Conservation (phyloP, 2,113 vertebrate species). For the Takifugu flavidus region DNA sequence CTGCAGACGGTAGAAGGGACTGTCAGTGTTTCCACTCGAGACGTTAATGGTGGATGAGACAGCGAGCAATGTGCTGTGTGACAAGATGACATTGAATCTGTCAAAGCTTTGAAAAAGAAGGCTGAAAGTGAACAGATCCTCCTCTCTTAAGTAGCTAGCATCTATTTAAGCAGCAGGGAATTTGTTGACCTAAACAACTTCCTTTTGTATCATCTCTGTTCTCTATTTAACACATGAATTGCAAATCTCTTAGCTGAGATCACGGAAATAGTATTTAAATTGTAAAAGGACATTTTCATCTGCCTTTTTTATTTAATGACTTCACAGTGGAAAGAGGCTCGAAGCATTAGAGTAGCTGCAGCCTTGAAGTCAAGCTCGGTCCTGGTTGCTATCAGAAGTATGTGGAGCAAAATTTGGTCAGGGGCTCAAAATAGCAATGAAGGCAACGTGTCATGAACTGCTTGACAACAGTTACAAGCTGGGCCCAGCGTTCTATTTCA, state of each 20-base stretch:
- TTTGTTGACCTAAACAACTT: background rate
- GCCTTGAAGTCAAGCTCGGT: constrained; percentile 4
- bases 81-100: constrained; percentile 23
- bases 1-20: background rate
- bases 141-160: no score
- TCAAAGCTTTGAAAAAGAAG: background rate
- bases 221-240: no score
- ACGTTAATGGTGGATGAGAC: no score
- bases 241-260: no score
- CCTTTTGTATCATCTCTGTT: no score
- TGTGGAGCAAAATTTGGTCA: constrained; percentile 9
- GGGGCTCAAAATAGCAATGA: constrained; percentile 30
- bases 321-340: no score
- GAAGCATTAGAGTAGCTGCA: background rate
- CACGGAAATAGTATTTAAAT: no score
- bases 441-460: constrained; percentile 21
- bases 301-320: no score
- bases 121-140: no score
- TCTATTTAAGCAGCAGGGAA: no score
- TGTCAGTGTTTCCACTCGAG: constrained; percentile 56
- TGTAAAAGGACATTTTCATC: no score
- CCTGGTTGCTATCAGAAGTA: background rate
- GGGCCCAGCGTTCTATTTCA: constrained; percentile 46
- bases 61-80: background rate
- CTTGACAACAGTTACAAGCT: constrained; percentile 43